Percentiles rank a stretch among this genome's conserved stretches.
Evolutionary conservation across 2,797 vertebrate species (phyloP).

Genomic region (Hippopotamyrus pictus): DNA sequence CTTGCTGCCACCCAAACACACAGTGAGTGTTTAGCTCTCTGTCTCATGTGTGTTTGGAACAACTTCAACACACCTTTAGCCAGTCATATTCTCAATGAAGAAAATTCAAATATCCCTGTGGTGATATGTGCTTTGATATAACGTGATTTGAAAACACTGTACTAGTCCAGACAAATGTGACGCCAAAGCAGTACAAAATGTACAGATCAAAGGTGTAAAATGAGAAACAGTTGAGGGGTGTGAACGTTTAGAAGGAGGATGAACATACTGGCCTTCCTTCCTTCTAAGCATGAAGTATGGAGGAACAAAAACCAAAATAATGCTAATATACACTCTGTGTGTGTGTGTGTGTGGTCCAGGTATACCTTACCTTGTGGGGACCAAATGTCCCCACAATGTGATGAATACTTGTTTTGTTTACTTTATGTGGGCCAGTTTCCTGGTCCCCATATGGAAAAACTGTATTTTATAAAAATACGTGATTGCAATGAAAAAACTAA

Average conservation of each 20-base stretch:
- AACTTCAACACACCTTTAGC: not conserved
- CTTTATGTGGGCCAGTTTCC: not conserved
- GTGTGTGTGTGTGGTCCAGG: not conserved
- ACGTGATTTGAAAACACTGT: not conserved
- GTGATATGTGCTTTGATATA: not conserved
- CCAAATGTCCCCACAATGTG: not conserved
- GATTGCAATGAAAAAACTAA: not conserved
- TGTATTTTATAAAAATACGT: not conserved
- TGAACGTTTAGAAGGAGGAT: not conserved
- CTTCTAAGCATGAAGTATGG: not conserved
- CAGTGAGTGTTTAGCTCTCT: not conserved
- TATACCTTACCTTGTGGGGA: not conserved
- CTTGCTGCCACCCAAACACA: not conserved
- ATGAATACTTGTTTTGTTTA: not conserved
- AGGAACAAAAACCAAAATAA: not conserved
- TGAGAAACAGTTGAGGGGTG: not conserved
- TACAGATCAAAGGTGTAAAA: not conserved
- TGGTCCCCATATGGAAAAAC: not conserved
- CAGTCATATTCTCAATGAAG: not conserved
- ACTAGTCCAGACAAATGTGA: not conserved
- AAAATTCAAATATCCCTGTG: not conserved
- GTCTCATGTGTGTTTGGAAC: not conserved
- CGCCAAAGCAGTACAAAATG: not conserved
- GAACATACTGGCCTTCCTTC: not conserved
- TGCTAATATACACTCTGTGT: not conserved